Conservation (phyloP, 2,888 invertebrate genomes). For the Aleiodes testaceus region DNA sequence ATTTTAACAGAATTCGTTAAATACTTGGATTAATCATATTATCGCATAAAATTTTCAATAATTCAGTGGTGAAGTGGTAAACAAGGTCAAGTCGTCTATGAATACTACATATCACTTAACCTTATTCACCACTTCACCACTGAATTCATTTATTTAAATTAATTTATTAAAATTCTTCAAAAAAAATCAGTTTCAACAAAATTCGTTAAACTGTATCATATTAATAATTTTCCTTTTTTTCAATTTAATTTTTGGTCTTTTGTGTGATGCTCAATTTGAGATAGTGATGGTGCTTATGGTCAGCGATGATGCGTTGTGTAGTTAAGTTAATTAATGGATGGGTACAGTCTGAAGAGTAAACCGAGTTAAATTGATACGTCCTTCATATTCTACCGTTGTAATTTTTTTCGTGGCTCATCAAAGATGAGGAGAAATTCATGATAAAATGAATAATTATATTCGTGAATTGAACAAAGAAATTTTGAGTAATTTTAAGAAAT, state of each 20-base stretch:
- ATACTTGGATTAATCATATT: no score
- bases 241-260: constrained; percentile 19
- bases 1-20: no score
- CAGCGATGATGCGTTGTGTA: constrained; percentile 68
- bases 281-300: constrained; percentile 56
- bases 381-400: constrained; percentile 66
- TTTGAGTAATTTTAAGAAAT: no score
- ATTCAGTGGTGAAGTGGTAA: no score
- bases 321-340: constrained; percentile 73
- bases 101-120: no score
- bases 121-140: no score
- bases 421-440: neutral
- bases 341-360: constrained; percentile 68
- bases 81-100: no score
- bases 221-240: neutral
- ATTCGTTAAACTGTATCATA: neutral
- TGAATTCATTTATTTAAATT: no score
- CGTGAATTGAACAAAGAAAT: neutral
- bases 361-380: constrained; percentile 72
- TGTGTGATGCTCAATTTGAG: neutral
- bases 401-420: constrained; percentile 59
- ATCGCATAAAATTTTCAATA: no score
- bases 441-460: neutral
- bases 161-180: no score
- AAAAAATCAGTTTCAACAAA: neutral